phyloP scores from a whole-genome alignment of 2,888 invertebrate genomes.

The Leptinotarsa tumamoca region DNA sequence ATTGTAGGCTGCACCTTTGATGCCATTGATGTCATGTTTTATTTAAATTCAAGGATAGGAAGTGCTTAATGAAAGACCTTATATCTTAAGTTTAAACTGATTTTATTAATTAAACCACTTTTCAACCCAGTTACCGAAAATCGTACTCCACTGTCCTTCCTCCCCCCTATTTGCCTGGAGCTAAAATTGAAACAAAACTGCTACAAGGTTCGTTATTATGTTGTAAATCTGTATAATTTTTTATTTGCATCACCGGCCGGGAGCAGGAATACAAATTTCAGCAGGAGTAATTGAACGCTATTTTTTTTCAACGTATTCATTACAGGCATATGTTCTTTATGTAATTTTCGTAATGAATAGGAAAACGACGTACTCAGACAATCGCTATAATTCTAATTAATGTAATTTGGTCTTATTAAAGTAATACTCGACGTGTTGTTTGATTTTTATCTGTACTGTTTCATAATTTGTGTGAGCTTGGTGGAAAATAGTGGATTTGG shows the following conservation, averaged over 20 bases:
- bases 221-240: slow-evolving; percentile 43
- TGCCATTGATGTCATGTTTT: too few species aligned
- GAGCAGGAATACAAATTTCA: slow-evolving; percentile 26
- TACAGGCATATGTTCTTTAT: slow-evolving; percentile 32
- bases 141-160: slow-evolving; percentile 24
- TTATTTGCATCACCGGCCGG: slow-evolving; percentile 41
- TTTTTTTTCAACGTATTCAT: slow-evolving; percentile 39
- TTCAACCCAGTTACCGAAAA: background rate
- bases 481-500: slow-evolving; percentile 12
- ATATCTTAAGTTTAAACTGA: too few species aligned
- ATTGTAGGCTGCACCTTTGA: too few species aligned
- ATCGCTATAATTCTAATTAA: slow-evolving; percentile 19
- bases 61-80: too few species aligned
- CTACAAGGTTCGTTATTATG: slow-evolving; percentile 40
- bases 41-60: too few species aligned
- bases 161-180: slow-evolving; percentile 26
- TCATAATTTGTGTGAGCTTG: slow-evolving; percentile 19
- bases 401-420: slow-evolving; percentile 14
- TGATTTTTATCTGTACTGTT: slow-evolving; percentile 18
- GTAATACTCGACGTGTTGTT: slow-evolving; percentile 17
- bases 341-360: slow-evolving; percentile 39
- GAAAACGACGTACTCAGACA: slow-evolving; percentile 30
- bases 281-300: slow-evolving; percentile 37
- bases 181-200: slow-evolving; percentile 36
- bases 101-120: background rate